Base-by-base conservation (phyloP, 2,113 vertebrate genomes). In the Larimichthys polyactis region DNA sequence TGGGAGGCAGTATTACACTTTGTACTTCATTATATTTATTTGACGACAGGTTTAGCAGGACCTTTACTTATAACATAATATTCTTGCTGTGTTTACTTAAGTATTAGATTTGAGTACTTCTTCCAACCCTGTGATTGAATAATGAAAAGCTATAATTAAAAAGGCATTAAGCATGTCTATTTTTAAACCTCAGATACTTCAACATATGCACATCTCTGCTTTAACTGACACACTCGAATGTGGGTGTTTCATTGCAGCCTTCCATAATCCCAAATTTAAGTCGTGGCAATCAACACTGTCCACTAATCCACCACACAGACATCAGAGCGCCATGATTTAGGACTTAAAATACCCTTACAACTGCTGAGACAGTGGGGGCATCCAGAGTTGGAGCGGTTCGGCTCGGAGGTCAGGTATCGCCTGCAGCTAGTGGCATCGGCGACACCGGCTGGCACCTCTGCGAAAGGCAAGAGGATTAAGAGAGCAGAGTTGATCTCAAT, bases 401-500 rank as follows among this genome's bases (percentile, higher is more conserved):
- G 32, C 63, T 49, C 48, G 82, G 57, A 66, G 81, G 81, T 88
- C 73, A 32, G 36, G 72, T 24, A 22, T 46, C 48, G 55, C 75
- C 77, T 54, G 62, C 14, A 66, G 78, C 48, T 3, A 10, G 58
- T 3, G 40, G 52, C 77, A 40, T 55, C 2, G 19, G 54, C 22
- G 24, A 46, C 67, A 72, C 24, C 9, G 19, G 6, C 40, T 27
- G 51, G 29, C 66, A 72, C 66, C 75, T 54, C 58, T 22, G 49
- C 3, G 36, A 48, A 77, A 69, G 55, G 32, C 58, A 9, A 58
- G 44, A 67, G 75, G 78, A 69, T 78, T 67, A 75, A 43, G 19
- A 63, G 67, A 87, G 76, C 65, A 77, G 66, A 36, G 59, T 67
- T 72, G 59, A 72, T 72, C 20, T 71, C 48, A 8, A n/a, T 71